Conservation (phyloP, 2,113 vertebrate genomes). For the Ariopsis seemanni region DNA sequence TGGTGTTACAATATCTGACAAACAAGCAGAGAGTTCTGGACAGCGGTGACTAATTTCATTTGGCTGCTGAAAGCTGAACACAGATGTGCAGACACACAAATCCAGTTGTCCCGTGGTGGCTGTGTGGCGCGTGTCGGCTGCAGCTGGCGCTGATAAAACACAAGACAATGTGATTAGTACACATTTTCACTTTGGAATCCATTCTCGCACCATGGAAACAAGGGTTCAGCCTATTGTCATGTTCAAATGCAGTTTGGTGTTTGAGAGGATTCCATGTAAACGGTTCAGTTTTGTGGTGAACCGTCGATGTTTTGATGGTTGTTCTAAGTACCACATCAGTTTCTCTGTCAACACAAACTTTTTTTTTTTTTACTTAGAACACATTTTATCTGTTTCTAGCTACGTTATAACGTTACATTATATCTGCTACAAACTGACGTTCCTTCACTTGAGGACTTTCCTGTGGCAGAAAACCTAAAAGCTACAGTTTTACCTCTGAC, state of each 20-base stretch:
- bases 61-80: slow-evolving; percentile 50
- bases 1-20: slow-evolving; percentile 40
- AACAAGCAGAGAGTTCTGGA: slow-evolving; percentile 60
- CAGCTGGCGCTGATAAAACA: slow-evolving; percentile 25
- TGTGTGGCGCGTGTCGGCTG: slow-evolving; percentile 19
- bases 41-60: slow-evolving; percentile 71
- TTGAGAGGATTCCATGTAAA: too few species aligned
- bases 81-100: slow-evolving; percentile 56
- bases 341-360: not conserved
- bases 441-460: not conserved
- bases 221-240: not conserved
- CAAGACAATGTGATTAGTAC: slow-evolving; percentile 11
- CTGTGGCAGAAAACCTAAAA: not conserved
- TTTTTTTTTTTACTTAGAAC: not conserved
- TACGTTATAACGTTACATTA: not conserved
- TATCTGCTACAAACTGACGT: not conserved
- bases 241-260: not conserved
- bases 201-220: not conserved
- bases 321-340: too few species aligned
- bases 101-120: slow-evolving; percentile 55
- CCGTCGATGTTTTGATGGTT: too few species aligned
- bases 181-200: not conserved
- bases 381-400: not conserved
- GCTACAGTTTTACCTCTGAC: not conserved
- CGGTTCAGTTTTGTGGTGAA: too few species aligned